Base-by-base conservation (phyloP, 2,797 vertebrate species). In the Gadopsis bispinosus region DNA sequence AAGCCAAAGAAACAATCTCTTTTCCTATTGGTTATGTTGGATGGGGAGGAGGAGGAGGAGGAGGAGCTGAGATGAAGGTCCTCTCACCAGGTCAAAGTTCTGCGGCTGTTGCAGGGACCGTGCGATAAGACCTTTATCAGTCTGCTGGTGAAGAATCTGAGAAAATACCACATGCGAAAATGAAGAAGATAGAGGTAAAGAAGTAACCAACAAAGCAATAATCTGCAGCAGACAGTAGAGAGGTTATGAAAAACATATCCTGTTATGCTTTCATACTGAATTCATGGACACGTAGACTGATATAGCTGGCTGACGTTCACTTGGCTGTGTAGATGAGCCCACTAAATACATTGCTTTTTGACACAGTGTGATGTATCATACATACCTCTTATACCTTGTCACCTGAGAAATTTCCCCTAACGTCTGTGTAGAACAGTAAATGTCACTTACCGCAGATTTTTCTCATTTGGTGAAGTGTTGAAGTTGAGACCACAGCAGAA, bases 41-140 rank as follows among this genome's bases (percentile, higher is more conserved):
- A 69, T 2, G 35, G 26, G 22, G 43, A 5, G 26, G 26, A 26
- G 26, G 26, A 26, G 26, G 26, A 26, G 31, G 61, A 62, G 54
- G 55, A 67, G 75, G 75, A 68, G 80, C 48, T 53, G 43, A 62
- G 63, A 68, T 29, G 19, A 83, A 70, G 73, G 47, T 75, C 47
- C 59, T 75, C 77, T 85, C 75, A 73, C 48, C 39, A 1, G 93
- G 81, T 93, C 93, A 95, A 95, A 95, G 95, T 94, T 92, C 91
- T 83, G 41, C 55, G 45, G 0, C 50, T 56, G 72, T 47, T 67
- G 64, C 65, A 65, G 43, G 64, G 58, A 77, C 75, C n/a, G 53
- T 47, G 69, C 84, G 93, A 95, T 92, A 93, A 93, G 86, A 53
- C 26, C 19, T 87, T 91, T 93, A 92, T 94, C 92, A 88, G 87